Percentiles rank a stretch among this genome's conserved stretches.
These are phyloP conservation scores for Callaeas wilsoni DNA, from an alignment of 2,113 vertebrate species.

Conservation along the genomic window DNA sequence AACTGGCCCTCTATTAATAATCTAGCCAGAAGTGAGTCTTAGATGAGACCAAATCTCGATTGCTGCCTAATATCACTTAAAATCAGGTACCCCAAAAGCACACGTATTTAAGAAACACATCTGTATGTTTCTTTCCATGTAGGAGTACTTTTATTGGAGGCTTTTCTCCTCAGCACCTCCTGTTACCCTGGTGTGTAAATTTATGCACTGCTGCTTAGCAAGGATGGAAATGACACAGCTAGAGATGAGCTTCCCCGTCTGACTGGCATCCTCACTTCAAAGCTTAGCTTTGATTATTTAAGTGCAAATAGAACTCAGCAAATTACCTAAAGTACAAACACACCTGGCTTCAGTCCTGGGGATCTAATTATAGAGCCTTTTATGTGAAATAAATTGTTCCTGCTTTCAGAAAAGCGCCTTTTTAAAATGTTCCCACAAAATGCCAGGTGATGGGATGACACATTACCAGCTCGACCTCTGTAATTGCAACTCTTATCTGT, in stretches of 20 bases:
- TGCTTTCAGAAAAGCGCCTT: neutral
- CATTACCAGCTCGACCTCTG: neutral
- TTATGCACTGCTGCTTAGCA: neutral
- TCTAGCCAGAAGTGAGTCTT: neutral
- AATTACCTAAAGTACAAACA: neutral
- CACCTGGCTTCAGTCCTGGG: constrained; percentile 3
- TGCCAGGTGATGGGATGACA: neutral
- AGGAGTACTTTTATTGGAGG: neutral
- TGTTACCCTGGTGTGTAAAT: neutral
- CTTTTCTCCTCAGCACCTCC: neutral
- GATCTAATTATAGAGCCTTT: constrained; percentile 36
- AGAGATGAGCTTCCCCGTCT: neutral
- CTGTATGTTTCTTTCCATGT: neutral
- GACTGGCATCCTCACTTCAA: neutral
- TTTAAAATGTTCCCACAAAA: neutral
- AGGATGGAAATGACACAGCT: neutral
- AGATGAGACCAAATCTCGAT: neutral
- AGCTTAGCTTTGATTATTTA: constrained; percentile 13
- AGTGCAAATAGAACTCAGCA: constrained; percentile 37
- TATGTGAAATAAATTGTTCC: constrained; percentile 7
- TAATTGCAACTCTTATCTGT: neutral
- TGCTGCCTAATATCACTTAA: neutral
- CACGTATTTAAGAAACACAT: neutral
- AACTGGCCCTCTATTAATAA: neutral
- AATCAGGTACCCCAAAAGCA: neutral